Base-by-base conservation (phyloP, 2,888 invertebrate species). In the Thereva nobilitata region DNA sequence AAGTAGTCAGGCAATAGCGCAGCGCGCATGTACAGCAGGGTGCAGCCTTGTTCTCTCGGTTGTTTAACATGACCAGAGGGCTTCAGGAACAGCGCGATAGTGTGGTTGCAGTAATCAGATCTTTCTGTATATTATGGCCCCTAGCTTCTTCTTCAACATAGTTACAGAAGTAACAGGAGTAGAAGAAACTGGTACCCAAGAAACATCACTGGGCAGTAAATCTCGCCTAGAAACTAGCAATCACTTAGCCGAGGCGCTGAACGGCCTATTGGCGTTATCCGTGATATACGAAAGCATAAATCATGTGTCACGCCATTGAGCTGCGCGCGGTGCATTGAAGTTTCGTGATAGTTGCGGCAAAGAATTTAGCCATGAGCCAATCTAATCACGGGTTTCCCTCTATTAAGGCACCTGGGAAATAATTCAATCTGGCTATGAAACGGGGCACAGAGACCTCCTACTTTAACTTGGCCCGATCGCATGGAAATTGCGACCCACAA, bases 361-460 rank as follows among this genome's bases (percentile, higher is more conserved):
- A 61, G 61, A 61, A 61, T 61, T 23, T 41, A 41, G n/a, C 50
- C 50, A 41, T 61, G 57, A 61, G 50, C 61, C 50, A 50, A 61
- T 61, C 61, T 61, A 61, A 61, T 50, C 41, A 50, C 50, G 37
- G 49, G 50, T 5, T 34, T 49, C 61, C 61, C 61, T 50, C 61
- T 59, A 59, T 12, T n/a, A 1, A 7, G 12, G 12, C 38, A 23
- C 5, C 38, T 5, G 8, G 59, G 38, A 49, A 59, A 49, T 35
- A 12, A 50, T 9, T 4, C 5, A 59, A 59, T 50, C 61, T 50
- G 23, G 61, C 41, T 50, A 50, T 41, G 47, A 64, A 64, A 64
- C 45, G 64, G 64, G 55, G 55, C 64, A 55, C 34, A 40, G 45
- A 64, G 64, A 64, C 64, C 64, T 64, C 64, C 64, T 64, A 64